Base-by-base conservation (phyloP, 2,888 invertebrate genomes). In the Perizoma affinitatum region DNA sequence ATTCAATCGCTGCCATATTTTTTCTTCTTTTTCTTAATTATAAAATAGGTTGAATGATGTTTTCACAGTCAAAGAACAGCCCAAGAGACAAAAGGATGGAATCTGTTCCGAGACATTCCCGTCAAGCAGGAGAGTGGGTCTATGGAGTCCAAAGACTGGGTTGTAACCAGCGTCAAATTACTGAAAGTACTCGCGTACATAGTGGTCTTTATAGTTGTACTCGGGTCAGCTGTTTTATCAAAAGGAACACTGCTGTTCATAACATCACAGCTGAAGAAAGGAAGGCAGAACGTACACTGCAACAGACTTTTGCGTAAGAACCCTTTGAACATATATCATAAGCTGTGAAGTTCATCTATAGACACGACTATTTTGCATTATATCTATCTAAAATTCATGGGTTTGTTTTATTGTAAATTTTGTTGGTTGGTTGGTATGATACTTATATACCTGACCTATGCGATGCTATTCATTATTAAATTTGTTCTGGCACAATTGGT, bases 71-170 rank as follows among this genome's bases (percentile, higher is more conserved):
- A 92, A 76, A 82, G 93, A 66, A 92, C 93, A 67, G 86, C 90
- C 41, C 87, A 94, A 88, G 93, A 94, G 72, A 84, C 90, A 6
- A 93, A 94, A 78, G 92, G 94, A 89, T 98, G 97, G 97, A 96
- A 97, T 78, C 93, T 95, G 9, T 97, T 97, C 83, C 93, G 95
- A 74, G 94, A 95, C 72, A 93, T 95, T 7, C 96, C 96, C 0
- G 92, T 95, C 54, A 94, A 95, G 79, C 92, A 93, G 63, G 93
- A 94, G 65, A 94, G 94, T 42, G 95, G 96, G 44, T 96, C 96
- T 0, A 95, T 94, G 89, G 94, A 93, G 10, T 93, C 94, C 45
- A 92, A 92, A 0, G 93, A 90, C 67, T 95, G 94, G 84, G 88
- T 96, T 53, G 94, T 95, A 49, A 75, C 88, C 55, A 88, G 94